Evolutionary conservation across 2,888 invertebrate species (phyloP).

Genomic region (Sthenelais limicola): DNA sequence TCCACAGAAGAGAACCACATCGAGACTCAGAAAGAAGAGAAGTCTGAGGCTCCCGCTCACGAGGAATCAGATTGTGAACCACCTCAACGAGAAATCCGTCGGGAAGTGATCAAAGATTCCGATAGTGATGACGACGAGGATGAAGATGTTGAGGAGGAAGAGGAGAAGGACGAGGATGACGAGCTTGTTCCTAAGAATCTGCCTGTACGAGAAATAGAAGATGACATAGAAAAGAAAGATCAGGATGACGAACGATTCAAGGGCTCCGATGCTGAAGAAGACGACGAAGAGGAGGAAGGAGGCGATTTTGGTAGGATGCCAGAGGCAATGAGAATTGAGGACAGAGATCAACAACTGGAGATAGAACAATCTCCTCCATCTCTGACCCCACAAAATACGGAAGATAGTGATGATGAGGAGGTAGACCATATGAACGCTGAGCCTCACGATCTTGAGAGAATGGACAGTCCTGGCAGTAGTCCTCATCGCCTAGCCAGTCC

Average conservation of each 20-base stretch:
- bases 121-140: background rate
- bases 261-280: conserved; percentile 40
- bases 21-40: conserved; percentile 4
- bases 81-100: conserved; percentile 11
- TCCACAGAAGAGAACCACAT: background rate
- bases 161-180: conserved; percentile 41
- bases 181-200: conserved; percentile 38
- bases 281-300: conserved; percentile 43
- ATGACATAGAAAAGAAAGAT: conserved; percentile 24
- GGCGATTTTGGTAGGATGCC: conserved; percentile 36
- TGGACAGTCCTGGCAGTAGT: background rate
- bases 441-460: conserved; percentile 18
- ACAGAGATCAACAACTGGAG: background rate
- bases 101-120: background rate
- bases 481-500: background rate
- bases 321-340: conserved; percentile 21
- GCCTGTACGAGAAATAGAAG: conserved; percentile 19
- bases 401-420: conserved; percentile 32
- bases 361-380: conserved; percentile 30
- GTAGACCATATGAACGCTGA: conserved; percentile 16
- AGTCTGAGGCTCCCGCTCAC: conserved; percentile 9
- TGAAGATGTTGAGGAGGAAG: conserved; percentile 38
- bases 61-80: conserved; percentile 33
- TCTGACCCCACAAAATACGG: conserved; percentile 27
- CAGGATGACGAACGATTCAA: background rate